Base-by-base conservation (phyloP, 2,888 invertebrate species). In the Mythimna lalbum region DNA sequence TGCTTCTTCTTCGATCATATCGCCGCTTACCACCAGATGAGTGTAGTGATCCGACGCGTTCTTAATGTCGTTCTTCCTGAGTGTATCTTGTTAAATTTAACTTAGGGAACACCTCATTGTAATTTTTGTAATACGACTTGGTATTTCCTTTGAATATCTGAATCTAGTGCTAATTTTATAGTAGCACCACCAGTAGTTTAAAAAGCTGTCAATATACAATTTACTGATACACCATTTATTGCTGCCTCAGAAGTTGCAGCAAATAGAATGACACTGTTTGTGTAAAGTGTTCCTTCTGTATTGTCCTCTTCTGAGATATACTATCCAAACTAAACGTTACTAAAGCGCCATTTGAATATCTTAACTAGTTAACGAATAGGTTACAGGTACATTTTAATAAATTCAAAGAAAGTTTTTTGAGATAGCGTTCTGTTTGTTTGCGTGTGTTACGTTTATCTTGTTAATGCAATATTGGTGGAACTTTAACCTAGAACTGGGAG, bases 291-390 rank as follows among this genome's bases (percentile, higher is more conserved):
- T 39, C 53, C 77, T 80, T 76, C 63, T 76, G 53, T 0, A 7
- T 47, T 10, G 5, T 17, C 1, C 27, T 33, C 6, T 27, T 43
- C 14, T 14, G 10, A 6, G 2, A 84, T 5, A 81, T 82, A 69
- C 60, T 77, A 49, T 64, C 52, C 55, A 62, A 82, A 86, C 78
- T 72, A 82, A 87, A 87, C 74, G 80, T 82, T 82, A 53, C 27
- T 72, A 68, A 77, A 83, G 73, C 73, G 63, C 66, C 76, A 78
- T 85, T 84, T 80, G 77, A 85, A 87, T 84, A 81, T 79, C 78
- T 81, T 75, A 78, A 78, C 63, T 55, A 43, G 67, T 69, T 69
- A 81, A 82, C 72, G 59, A 70, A 68, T 73, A 53, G 43, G n/a
- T 19, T 43, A 50, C 57, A 63, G 65, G 27, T 63, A 63, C 6